A percentile compares a stretch with the other conserved stretches of the same genome.
Evolutionary conservation across 2,113 vertebrate species (phyloP).

Genomic region (Silurus asotus): DNA sequence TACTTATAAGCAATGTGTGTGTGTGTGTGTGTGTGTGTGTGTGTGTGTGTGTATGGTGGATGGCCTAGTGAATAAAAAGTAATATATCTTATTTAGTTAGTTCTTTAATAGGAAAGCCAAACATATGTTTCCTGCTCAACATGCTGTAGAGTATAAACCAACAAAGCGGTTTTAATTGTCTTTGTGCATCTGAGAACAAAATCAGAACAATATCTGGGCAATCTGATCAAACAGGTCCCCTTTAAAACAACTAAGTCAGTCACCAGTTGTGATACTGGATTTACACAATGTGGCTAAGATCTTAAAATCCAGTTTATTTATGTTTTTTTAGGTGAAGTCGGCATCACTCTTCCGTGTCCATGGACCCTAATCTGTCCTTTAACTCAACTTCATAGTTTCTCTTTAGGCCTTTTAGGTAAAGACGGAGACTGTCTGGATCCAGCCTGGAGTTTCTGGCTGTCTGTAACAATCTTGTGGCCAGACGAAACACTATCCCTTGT

Average conservation of each 20-base stretch:
- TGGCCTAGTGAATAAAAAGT: neutral
- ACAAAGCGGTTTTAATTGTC: neutral
- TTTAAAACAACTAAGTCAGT: neutral
- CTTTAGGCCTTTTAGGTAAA: conserved; percentile 85
- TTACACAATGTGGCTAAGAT: neutral
- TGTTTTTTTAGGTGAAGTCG: conserved; percentile 13
- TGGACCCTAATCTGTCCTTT: conserved; percentile 52
- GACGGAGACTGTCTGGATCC: conserved; percentile 81
- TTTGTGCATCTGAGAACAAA: neutral
- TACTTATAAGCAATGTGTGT: no score
- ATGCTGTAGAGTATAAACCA: conserved; percentile 11
- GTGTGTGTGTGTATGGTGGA: no score
- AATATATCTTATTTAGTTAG: neutral
- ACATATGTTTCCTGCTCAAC: neutral
- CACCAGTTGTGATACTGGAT: neutral
- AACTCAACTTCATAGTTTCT: conserved; percentile 80
- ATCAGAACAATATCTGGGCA: neutral
- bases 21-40: no score
- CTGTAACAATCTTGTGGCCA: conserved; percentile 85
- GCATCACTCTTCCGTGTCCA: conserved; percentile 62
- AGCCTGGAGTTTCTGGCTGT: conserved; percentile 88
- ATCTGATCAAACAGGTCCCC: no score
- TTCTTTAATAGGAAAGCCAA: neutral
- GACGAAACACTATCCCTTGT: conserved; percentile 79
- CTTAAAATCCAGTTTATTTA: neutral